Evolutionary conservation across 2,797 vertebrate genomes (phyloP).

Genomic region (Myotis pilosus): DNA sequence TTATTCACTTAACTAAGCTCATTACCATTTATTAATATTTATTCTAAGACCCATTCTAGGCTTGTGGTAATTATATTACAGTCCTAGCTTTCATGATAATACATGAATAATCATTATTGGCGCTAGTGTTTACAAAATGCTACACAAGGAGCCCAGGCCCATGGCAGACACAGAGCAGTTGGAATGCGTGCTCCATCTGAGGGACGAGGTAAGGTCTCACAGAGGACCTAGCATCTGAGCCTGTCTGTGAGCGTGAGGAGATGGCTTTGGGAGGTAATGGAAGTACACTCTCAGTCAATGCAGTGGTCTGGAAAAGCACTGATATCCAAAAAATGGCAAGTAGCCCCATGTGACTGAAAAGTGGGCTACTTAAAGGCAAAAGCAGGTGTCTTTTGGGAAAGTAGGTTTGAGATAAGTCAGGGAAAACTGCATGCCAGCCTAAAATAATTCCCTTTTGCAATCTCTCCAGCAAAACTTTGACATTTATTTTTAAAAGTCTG

Average conservation of each 20-base stretch:
- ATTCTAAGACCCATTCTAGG: not conserved
- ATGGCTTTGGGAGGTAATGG: not conserved
- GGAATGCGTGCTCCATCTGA: not conserved
- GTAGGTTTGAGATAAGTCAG: not conserved
- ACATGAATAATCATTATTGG: conserved; percentile 1
- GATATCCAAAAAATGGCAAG: not conserved
- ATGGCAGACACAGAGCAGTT: not conserved
- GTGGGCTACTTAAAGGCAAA: not conserved
- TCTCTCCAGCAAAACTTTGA: conserved; percentile 3
- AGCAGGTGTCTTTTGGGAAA: not conserved
- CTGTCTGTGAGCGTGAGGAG: not conserved
- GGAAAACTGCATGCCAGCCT: not conserved
- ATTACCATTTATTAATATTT: not conserved
- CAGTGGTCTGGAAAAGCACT: not conserved
- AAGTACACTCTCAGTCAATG: not conserved
- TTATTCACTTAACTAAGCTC: not conserved
- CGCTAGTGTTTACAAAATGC: not conserved
- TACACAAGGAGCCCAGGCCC: not conserved
- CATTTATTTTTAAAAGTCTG: conserved; percentile 19
- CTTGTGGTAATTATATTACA: not conserved
- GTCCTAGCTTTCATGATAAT: conserved; percentile 9
- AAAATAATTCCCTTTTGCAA: conserved; percentile 1
- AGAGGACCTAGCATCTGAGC: not conserved
- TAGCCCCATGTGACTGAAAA: not conserved
- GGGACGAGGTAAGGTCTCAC: not conserved